Base-by-base conservation (phyloP, 2,888 invertebrate genomes). In the Merodon equestris region DNA sequence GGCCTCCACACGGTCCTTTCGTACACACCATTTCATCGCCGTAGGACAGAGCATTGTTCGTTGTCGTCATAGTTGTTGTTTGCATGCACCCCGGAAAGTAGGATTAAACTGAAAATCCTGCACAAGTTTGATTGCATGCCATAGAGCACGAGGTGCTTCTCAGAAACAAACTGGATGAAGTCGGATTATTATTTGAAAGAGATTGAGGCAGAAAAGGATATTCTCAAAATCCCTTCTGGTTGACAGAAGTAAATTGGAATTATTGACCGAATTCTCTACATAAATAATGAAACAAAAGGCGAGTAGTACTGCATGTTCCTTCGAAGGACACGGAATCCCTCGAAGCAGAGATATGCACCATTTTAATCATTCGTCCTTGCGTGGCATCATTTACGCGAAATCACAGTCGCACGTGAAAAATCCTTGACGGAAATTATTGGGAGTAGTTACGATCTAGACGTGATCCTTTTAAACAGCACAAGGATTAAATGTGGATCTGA, bases 401-500 rank as follows among this genome's bases (percentile, higher is more conserved):
- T 72, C 66, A 56, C 40, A 56, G 50, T 45, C 19, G 38, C 54
- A n/a, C n/a, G n/a, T n/a, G n/a, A n/a, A n/a, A n/a, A n/a, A n/a
- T n/a, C n/a, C n/a, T 67, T 67, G 53, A 47, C 67, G 67, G 54
- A 77, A 72, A 67, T 50, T 48, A 45, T 63, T 9, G 40, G 2
- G 9, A 40, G n/a, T n/a, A 47, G 54, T 14, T 40, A 27, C 56
- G 63, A 57, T 54, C 36, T 36, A 70, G 44, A 66, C 73, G 67
- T 77, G 77, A 77, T 77, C 47, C 67, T 42, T 77, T 67, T 61
- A 67, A 77, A 73, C 47, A 67, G 67, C 53, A 18, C 34, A 57
- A 40, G 61, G 73, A 73, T 77, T 73, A 77, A 77, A 73, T 54
- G 44, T 36, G 15, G n/a, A 14, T 17, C 1, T 10, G 14, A 27